Evolutionary conservation across 2,888 invertebrate genomes (phyloP).

Genomic region (Tetramorium bicarinatum): DNA sequence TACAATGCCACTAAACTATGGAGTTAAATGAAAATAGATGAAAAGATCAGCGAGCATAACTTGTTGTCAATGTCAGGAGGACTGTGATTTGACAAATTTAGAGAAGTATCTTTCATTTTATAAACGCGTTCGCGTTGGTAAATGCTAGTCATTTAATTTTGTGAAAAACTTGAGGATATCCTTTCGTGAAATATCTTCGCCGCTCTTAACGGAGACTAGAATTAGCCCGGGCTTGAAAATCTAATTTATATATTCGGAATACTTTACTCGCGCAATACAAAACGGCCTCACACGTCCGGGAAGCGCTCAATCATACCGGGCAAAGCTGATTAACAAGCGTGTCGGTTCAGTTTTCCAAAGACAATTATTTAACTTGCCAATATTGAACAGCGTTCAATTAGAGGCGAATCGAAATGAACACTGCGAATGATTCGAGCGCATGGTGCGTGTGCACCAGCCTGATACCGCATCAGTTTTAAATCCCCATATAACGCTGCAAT

Average conservation of each 20-base stretch:
- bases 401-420: slow-evolving; percentile 77
- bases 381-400: slow-evolving; percentile 79
- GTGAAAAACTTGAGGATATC: not conserved
- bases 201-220: not conserved
- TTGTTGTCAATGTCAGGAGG: not conserved
- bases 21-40: slow-evolving; percentile 14
- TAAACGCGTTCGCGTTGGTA: not conserved
- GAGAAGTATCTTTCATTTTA: not conserved
- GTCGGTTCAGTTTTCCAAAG: slow-evolving; percentile 71
- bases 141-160: not conserved
- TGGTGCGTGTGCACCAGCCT: slow-evolving; percentile 44
- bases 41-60: not conserved
- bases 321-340: slow-evolving; percentile 70
- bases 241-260: not conserved
- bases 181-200: not conserved
- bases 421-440: slow-evolving; percentile 57
- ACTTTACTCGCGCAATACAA: slow-evolving; percentile 11
- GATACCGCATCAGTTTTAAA: slow-evolving; percentile 71
- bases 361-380: slow-evolving; percentile 78
- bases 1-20: not conserved
- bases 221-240: not conserved
- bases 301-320: slow-evolving; percentile 48
- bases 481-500: slow-evolving; percentile 60
- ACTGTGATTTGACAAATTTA: not conserved
- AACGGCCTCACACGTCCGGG: not conserved